phyloP scores from a whole-genome alignment of 2,113 vertebrate species.

The Neomonachus schauinslandi region DNA sequence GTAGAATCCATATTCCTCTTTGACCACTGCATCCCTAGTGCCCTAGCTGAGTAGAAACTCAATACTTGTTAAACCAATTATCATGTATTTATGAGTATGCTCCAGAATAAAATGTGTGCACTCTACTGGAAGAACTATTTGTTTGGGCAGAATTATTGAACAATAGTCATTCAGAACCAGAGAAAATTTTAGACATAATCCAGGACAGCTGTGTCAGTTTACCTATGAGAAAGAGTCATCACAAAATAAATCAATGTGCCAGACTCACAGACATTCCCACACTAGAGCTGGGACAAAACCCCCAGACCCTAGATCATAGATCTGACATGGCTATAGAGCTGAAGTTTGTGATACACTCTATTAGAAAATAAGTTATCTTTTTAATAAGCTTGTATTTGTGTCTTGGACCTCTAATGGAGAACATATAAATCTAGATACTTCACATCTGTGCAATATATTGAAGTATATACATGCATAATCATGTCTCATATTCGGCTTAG shows the following conservation, averaged over 20 bases:
- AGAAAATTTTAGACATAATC: not conserved
- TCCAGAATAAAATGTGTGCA: not conserved
- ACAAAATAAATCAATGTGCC: not conserved
- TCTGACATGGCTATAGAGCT: not conserved
- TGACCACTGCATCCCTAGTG: not conserved
- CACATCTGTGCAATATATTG: not conserved
- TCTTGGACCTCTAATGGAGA: not conserved
- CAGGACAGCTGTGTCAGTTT: not conserved
- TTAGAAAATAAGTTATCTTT: not conserved
- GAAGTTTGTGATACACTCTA: not conserved
- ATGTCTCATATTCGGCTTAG: not conserved
- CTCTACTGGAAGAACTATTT: not conserved
- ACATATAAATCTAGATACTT: not conserved
- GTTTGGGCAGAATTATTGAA: constrained; percentile 38
- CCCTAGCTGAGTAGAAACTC: not conserved
- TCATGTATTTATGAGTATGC: not conserved
- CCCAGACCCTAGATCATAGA: not conserved
- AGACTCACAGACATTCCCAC: not conserved
- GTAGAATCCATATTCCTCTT: not conserved
- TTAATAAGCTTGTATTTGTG: not conserved
- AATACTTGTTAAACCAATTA: constrained; percentile 36
- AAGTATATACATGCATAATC: not conserved
- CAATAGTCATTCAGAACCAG: not conserved
- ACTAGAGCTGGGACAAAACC: not conserved
- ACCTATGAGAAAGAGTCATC: not conserved